Percentiles rank a stretch among this genome's conserved stretches.
phyloP scores from a whole-genome alignment of 2,797 vertebrate genomes.

The Oryzias dopingdopingensis region DNA sequence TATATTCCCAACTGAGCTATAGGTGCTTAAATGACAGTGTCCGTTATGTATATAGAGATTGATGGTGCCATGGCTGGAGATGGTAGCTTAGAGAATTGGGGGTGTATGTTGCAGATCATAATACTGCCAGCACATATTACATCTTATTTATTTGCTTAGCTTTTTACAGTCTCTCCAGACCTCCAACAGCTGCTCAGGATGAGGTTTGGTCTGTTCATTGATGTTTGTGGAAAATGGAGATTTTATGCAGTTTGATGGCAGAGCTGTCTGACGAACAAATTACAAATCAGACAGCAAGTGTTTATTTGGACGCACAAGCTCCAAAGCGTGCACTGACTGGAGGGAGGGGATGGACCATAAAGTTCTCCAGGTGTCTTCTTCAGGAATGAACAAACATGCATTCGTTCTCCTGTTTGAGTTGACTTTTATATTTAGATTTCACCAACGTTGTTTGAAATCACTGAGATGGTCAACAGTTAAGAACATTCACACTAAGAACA shows the following conservation, averaged over 20 bases:
- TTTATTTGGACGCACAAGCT: constrained; percentile 42
- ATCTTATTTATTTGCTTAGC: constrained; percentile 45
- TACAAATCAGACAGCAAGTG: constrained; percentile 50
- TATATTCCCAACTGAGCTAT: constrained; percentile 54
- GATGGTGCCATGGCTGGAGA: constrained; percentile 31
- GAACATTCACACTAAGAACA: no score
- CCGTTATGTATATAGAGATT: constrained; percentile 57
- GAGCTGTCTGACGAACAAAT: background rate
- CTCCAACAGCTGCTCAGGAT: constrained; percentile 23
- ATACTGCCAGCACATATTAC: constrained; percentile 32
- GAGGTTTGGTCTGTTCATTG: constrained; percentile 20
- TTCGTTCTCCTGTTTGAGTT: no score
- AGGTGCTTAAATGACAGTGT: constrained; percentile 46
- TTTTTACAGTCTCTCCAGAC: constrained; percentile 35
- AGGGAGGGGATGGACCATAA: constrained; percentile 31
- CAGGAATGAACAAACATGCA: no score
- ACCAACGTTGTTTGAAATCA: no score
- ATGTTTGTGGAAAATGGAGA: constrained; percentile 50
- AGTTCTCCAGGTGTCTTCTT: constrained; percentile 7
- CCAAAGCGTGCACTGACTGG: constrained; percentile 30
- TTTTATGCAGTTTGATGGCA: constrained; percentile 56
- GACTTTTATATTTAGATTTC: no score
- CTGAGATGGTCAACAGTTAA: no score
- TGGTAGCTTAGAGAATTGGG: constrained; percentile 12
- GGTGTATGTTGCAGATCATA: constrained; percentile 22